Evolutionary conservation across 2,888 invertebrate species (phyloP), one percentile per base, ranked within the genome.

Genomic region (Calliopum simillimum): DNA sequence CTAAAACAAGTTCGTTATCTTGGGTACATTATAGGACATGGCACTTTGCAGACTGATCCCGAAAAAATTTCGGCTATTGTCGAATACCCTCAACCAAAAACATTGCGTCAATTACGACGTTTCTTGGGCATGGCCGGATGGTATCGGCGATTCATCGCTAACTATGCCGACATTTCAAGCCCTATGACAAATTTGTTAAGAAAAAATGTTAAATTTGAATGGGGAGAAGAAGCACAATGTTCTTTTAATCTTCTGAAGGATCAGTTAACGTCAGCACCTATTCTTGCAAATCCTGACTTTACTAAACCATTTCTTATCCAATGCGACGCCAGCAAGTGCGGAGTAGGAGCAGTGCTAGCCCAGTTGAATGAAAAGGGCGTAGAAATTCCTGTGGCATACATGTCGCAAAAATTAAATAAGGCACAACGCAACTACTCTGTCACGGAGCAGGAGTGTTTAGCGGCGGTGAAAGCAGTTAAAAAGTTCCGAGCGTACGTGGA

Each of bases 391-490:
- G n/a, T n/a, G n/a, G n/a, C n/a, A n/a, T n/a, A n/a, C n/a, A n/a
- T n/a, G n/a, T n/a, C n/a, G n/a, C n/a, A n/a, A n/a, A n/a, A n/a
- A n/a, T 21, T 74, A 3, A 73, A 69, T 19, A 62, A 69, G 33
- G 69, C 74, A 3, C 69, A 72, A 23, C 55, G 71, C 1, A 73
- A 75, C 62, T 73, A 73, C 44, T 68, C 70, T n/a, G 71, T 73
- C 1, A 71, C 75, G 1, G 75, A 74, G 55, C 55, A 69, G 21
- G 75, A 75, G 53, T 74, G 75, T 41, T 47, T 74, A 49, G 73
- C 75, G 13, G 73, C 70, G 4, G 68, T 73, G n/a, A 4, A 69
- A 33, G 64, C 68, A 2, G n/a, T 75, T 0, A 73, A 74, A 47
- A 73, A 73, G 47, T 73, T 73, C 53, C 47, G 65, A 23, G 46